These are phyloP conservation scores for Tragelaphus oryx DNA, from an alignment of 2,797 vertebrate genomes.

Conservation along the genomic window DNA sequence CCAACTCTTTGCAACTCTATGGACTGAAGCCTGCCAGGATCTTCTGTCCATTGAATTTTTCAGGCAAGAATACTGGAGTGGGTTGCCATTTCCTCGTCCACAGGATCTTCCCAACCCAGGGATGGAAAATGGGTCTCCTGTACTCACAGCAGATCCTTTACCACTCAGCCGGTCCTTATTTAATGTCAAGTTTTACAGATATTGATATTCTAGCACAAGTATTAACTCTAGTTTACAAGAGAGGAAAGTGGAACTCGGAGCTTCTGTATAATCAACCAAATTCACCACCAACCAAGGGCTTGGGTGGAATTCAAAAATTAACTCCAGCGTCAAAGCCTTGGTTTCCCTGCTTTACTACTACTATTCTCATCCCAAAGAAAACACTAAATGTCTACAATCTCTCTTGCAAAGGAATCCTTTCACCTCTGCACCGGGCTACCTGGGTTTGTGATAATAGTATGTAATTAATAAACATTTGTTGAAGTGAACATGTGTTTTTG, in stretches of 20 bases:
- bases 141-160: background rate
- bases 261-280: background rate
- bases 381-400: background rate
- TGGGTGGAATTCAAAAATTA: background rate
- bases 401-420: background rate
- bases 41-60: background rate
- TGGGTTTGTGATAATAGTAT: background rate
- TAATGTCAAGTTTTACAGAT: background rate
- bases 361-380: background rate
- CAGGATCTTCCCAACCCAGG: background rate
- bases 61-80: background rate
- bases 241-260: background rate
- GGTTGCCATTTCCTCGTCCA: background rate
- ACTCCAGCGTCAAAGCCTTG: background rate
- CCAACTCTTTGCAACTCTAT: background rate
- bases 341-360: background rate
- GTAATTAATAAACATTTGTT: background rate
- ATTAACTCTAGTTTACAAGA: background rate
- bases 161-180: background rate
- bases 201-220: background rate
- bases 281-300: background rate
- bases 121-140: background rate
- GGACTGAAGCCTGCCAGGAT: background rate
- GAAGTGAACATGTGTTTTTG: background rate
- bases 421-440: background rate